Evolutionary conservation across 2,888 invertebrate genomes (phyloP).

Genomic region (Phortica okadai): DNA sequence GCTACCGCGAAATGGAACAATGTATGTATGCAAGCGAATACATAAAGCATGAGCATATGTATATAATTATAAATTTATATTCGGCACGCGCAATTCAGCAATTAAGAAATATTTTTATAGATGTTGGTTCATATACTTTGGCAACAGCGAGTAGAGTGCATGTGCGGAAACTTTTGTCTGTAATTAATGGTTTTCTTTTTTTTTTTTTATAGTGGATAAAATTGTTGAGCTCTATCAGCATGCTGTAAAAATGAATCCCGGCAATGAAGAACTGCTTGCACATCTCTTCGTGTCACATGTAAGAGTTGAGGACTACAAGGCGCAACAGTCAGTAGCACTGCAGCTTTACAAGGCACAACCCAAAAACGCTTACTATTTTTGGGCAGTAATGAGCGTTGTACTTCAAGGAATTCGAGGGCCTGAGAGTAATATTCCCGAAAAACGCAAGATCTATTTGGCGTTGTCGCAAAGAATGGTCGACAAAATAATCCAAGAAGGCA

Average conservation of each 20-base stretch:
- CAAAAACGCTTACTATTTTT: constrained; percentile 97
- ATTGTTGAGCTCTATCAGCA: constrained; percentile 93
- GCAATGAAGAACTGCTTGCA: constrained; percentile 93
- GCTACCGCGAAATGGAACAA: constrained; percentile 94
- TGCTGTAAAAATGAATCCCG: constrained; percentile 89
- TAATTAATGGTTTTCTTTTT: constrained; percentile 11
- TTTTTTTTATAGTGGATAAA: constrained; percentile 83
- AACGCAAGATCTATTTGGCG: constrained; percentile 85
- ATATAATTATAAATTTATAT: constrained; percentile 52
- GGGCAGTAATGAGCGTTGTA: constrained; percentile 98
- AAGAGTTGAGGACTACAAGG: constrained; percentile 90
- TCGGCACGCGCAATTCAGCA: constrained; percentile 58
- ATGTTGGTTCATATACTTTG: constrained; percentile 45
- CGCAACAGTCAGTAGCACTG: constrained; percentile 93
- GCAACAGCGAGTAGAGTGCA: constrained; percentile 37
- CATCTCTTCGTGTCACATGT: constrained; percentile 98
- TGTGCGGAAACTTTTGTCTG: constrained; percentile 29
- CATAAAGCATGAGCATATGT: constrained; percentile 24
- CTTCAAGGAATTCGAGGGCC: constrained; percentile 83
- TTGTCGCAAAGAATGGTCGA: constrained; percentile 96
- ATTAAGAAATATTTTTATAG: constrained; percentile 33
- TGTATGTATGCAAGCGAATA: constrained; percentile 79
- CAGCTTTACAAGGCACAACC: constrained; percentile 92
- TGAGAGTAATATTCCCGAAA: constrained; percentile 78
- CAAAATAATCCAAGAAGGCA: constrained; percentile 90